These are phyloP conservation scores for Chelon auratus DNA, from an alignment of 2,797 vertebrate species.

Conservation along the genomic window DNA sequence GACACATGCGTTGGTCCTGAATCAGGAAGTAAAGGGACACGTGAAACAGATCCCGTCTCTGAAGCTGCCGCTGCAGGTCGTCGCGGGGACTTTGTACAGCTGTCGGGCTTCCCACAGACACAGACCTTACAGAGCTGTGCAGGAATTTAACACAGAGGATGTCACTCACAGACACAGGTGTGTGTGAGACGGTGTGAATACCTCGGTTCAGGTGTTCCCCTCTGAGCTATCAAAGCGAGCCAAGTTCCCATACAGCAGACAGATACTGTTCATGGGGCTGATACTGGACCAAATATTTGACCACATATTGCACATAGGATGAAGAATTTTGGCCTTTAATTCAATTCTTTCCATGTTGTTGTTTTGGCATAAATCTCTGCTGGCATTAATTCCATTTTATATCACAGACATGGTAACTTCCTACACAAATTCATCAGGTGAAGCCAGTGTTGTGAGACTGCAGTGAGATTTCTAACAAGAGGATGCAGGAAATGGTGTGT, in stretches of 20 bases:
- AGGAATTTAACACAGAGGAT: conserved; percentile 60
- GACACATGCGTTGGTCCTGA: not conserved
- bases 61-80: conserved; percentile 49
- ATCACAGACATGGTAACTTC: too few species aligned
- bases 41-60: conserved; percentile 59
- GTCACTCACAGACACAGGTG: conserved; percentile 40
- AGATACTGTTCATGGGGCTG: conserved; percentile 1
- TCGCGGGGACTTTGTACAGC: conserved; percentile 69
- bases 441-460: too few species aligned
- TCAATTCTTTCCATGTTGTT: too few species aligned
- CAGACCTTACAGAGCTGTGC: conserved; percentile 57
- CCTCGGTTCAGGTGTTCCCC: conserved; percentile 45
- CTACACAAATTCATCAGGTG: too few species aligned
- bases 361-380: too few species aligned
- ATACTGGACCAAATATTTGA: not conserved
- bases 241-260: conserved; percentile 28
- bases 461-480: too few species aligned
- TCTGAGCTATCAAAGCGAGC: conserved; percentile 20
- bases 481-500: too few species aligned
- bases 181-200: conserved; percentile 24
- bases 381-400: too few species aligned
- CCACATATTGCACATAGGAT: not conserved
- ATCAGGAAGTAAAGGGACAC: conserved; percentile 6
- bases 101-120: conserved; percentile 65
- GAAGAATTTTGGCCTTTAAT: not conserved